Evolutionary conservation across 2,797 vertebrate genomes (phyloP), one percentile per base, ranked within the genome.

Genomic region (Dendrocincla tyrannina): DNA sequence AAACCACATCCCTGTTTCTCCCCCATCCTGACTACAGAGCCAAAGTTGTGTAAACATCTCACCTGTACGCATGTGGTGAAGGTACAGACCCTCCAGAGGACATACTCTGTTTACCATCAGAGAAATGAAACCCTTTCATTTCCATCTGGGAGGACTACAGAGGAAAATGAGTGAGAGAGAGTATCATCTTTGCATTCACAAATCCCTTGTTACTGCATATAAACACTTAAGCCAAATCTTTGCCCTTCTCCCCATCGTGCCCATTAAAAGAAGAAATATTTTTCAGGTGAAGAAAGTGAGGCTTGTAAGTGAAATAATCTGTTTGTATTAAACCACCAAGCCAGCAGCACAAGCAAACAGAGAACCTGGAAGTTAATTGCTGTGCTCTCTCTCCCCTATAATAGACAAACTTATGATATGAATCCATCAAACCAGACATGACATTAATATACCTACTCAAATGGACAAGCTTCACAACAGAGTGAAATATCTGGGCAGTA

Each of bases 81-180:
- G 97, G 97, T 37, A 98, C 80, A 20, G 98, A 97, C 63, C 97
- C 98, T 93, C 98, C 98, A 0, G 99, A 97, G 24, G 99, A 98
- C 96, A 99, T 98, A 96, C 79, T 99, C 96, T 98, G 98, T 97
- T 99, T 99, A 69, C 97, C 97, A 37, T 99, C 99, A 17, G 99
- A 95, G 94, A 99, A 99, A 97, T 99, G 99, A 97, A 99, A 99
- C 75, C 98, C 98, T 98, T 99, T 99, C 98, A 99, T 98, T 97
- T 99, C 99, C 98, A 99, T 98, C 94, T 99, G 99, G 76, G 99
- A 99, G 62, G 98, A 98, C 99, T 99, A 92, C 86, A 92, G 62
- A 86, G 58, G 91, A 42, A 95, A 44, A 91, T 3, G 44, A 90
- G 14, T 5, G 17, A 53, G 50, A 89, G 5, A 58, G 8, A 44